A percentile compares a stretch with the other conserved stretches of the same genome.
Evolutionary conservation across 1,140 invertebrate genomes (phyloP).

Genomic region (Coptotermes formosanus): DNA sequence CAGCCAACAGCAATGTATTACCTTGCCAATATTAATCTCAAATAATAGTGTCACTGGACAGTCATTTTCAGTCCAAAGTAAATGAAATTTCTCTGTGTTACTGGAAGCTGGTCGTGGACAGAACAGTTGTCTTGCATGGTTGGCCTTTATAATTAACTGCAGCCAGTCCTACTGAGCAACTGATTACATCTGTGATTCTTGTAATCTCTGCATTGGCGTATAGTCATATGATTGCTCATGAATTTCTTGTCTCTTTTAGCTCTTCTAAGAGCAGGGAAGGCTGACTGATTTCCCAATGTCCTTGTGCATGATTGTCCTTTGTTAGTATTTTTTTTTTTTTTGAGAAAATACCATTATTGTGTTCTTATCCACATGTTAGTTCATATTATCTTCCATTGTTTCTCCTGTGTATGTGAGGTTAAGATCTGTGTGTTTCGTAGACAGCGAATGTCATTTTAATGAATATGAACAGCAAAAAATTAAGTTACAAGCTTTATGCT

Average conservation of each 20-base stretch:
- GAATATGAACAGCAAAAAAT: neutral
- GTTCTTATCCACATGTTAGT: neutral
- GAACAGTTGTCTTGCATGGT: neutral
- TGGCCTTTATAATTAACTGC: neutral
- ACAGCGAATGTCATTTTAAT: neutral
- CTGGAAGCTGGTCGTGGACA: too few species aligned
- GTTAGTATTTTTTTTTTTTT: neutral
- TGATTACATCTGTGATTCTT: neutral
- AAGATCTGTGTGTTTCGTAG: neutral
- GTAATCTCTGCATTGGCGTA: neutral
- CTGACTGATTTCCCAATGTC: neutral
- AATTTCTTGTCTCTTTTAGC: neutral
- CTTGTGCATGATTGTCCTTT: neutral
- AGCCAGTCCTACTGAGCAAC: neutral
- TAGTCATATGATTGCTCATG: neutral
- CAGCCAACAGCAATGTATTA: too few species aligned
- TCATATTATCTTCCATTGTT: neutral
- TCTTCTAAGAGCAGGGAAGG: too few species aligned
- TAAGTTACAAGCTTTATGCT: neutral
- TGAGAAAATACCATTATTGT: conserved; percentile 8
- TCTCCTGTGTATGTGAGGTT: neutral
- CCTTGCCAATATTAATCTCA: too few species aligned
- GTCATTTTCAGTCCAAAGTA: too few species aligned
- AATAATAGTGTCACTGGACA: too few species aligned
- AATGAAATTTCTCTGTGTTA: too few species aligned